These are phyloP conservation scores for Lumbricus terrestris DNA, from an alignment of 2,888 invertebrate species.

Conservation along the genomic window DNA sequence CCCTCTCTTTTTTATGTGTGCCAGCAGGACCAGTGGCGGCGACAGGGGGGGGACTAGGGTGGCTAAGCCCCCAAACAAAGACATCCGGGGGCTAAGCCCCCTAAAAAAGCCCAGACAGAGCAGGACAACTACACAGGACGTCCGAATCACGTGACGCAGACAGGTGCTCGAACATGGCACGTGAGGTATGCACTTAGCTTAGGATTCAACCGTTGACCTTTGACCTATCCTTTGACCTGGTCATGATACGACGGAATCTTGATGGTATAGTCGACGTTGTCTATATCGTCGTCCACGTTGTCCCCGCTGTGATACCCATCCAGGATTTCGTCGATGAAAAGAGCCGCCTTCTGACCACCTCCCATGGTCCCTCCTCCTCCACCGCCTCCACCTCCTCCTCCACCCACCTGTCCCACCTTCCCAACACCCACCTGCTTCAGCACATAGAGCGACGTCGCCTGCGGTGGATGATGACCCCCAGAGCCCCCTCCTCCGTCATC, in stretches of 20 bases:
- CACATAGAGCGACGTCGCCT: neutral
- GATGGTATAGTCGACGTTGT: constrained; percentile 28
- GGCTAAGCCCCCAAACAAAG: too few relatives aligned
- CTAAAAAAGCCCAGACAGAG: too few relatives aligned
- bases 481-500: neutral
- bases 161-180: neutral
- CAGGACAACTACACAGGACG: neutral
- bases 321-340: constrained; percentile 19
- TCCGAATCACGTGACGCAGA: too few relatives aligned
- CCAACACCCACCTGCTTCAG: neutral
- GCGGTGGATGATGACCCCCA: neutral
- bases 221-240: neutral
- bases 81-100: too few relatives aligned
- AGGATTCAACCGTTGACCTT: too few relatives aligned
- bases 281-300: constrained; percentile 34
- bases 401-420: neutral
- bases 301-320: constrained; percentile 33
- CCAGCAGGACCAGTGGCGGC: too few relatives aligned
- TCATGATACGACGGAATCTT: constrained; percentile 14
- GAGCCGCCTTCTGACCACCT: neutral
- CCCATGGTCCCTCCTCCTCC: neutral
- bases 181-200: neutral
- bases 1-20: neutral
- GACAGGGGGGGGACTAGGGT: too few relatives aligned
- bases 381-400: neutral